Base-by-base conservation (phyloP, 2,888 invertebrate genomes). In the Callosobruchus maculatus region DNA sequence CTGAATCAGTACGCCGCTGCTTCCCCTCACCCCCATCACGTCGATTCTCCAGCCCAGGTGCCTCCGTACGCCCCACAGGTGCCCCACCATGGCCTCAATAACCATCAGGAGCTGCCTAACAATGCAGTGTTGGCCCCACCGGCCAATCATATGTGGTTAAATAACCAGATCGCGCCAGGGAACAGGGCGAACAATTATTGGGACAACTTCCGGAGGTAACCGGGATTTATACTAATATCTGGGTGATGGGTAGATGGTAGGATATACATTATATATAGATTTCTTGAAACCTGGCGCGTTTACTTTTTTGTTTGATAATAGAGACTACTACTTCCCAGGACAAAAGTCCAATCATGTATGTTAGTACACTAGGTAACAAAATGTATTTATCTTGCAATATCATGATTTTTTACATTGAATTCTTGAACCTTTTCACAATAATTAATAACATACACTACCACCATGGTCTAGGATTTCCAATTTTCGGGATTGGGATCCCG, bases 161-260 rank as follows among this genome's bases (percentile, higher is more conserved):
- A 96, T 87, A 96, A 96, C 86, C 95, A 96, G 88, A 96, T 96
- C 73, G 94, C 95, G 67, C 96, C 96, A 66, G 96, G 96, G 30
- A 95, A 95, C 87, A 89, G 96, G 78, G 95, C 96, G 74, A 97
- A 97, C 87, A 97, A 97, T 88, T 97, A 96, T 87, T 96, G 95
- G 95, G 96, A 97, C 85, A 96, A 97, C 88, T 96, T 97, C 86
- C 89, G 95, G 88, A 96, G 96, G 95, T 95, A 92, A 90, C n/a
- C 20, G 49, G 13, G 49, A 7, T 49, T 49, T 13, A 49, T 49
- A 49, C 1, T 49, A n/a, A 26, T 49, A 13, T 49, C 49, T 49
- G 13, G 49, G 49, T 49, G 49, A 49, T 49, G 49, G 49, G 49
- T 49, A 49, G 49, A 49, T 26, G 26, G 26, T 7, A 26, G 2